Percentiles rank a stretch among this genome's conserved stretches.
Evolutionary conservation across 2,113 vertebrate species (phyloP).

Genomic region (Crotalus viridis): DNA sequence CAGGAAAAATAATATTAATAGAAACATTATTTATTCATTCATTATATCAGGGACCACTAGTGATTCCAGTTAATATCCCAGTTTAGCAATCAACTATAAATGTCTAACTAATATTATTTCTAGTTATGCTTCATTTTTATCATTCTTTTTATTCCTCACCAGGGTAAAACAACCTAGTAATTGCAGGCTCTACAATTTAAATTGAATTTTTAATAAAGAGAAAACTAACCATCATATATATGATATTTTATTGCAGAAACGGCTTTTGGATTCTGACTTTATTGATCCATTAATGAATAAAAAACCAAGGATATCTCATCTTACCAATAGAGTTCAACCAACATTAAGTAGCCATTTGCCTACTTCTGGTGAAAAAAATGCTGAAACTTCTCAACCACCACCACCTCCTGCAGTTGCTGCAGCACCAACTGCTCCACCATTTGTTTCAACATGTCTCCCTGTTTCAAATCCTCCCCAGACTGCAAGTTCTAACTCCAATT

Average conservation of each 20-base stretch:
- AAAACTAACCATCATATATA: not conserved
- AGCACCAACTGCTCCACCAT: conserved; percentile 43
- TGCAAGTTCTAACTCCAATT: conserved; percentile 81
- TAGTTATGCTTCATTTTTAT: not conserved
- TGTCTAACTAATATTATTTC: not conserved
- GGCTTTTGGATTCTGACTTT: conserved; percentile 71
- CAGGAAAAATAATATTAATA: too few relatives aligned
- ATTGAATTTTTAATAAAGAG: not conserved
- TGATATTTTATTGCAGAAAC: conserved; percentile 70
- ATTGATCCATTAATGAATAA: conserved; percentile 80
- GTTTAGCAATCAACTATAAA: not conserved
- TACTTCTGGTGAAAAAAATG: conserved; percentile 64
- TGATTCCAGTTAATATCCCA: not conserved
- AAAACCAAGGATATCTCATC: conserved; percentile 83
- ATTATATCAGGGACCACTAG: too few relatives aligned
- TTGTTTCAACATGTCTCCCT: conserved; percentile 68
- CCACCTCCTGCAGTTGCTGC: conserved; percentile 46
- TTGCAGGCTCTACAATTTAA: not conserved
- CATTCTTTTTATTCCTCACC: not conserved
- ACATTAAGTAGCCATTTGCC: conserved; percentile 63
- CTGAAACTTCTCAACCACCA: conserved; percentile 35
- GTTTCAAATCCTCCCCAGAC: conserved; percentile 71
- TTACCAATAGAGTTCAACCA: conserved; percentile 71
- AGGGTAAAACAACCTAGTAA: not conserved
- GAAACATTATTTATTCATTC: too few relatives aligned